phyloP scores from a whole-genome alignment of 2,888 invertebrate species.

The Bimastos eiseni region DNA sequence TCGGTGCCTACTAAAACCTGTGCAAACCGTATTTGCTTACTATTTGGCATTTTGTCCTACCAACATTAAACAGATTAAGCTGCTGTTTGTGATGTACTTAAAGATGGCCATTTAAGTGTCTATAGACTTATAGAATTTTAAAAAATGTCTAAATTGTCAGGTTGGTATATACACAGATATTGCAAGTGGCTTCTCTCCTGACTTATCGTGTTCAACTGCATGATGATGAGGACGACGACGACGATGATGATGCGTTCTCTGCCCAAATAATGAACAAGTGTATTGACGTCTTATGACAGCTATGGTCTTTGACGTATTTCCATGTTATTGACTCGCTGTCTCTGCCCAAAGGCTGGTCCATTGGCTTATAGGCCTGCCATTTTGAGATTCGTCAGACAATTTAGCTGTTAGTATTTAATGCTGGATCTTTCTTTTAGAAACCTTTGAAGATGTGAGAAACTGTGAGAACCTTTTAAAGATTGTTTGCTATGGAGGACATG shows the following conservation, averaged over 20 bases:
- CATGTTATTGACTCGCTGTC: no score
- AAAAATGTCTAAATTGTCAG: no score
- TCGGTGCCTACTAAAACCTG: background rate
- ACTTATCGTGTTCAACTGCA: background rate
- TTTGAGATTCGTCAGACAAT: background rate
- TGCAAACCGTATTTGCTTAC: background rate
- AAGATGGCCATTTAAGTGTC: background rate
- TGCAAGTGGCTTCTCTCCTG: background rate
- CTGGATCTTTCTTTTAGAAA: background rate
- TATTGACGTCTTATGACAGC: no score
- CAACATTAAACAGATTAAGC: background rate
- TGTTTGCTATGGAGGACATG: background rate
- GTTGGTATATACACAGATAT: no score
- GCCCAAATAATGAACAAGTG: no score
- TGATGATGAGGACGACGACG: no score
- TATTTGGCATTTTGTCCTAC: background rate
- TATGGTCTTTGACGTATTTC: no score
- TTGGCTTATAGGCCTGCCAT: background rate
- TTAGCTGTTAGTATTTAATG: background rate
- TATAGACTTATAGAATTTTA: background rate
- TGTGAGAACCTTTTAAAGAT: constrained; percentile 15
- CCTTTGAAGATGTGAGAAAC: background rate
- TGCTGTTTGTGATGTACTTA: background rate
- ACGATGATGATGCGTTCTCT: no score
- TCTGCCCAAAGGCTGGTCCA: background rate